Evolutionary conservation across 2,113 vertebrate species (phyloP).

Genomic region (Mobula birostris): DNA sequence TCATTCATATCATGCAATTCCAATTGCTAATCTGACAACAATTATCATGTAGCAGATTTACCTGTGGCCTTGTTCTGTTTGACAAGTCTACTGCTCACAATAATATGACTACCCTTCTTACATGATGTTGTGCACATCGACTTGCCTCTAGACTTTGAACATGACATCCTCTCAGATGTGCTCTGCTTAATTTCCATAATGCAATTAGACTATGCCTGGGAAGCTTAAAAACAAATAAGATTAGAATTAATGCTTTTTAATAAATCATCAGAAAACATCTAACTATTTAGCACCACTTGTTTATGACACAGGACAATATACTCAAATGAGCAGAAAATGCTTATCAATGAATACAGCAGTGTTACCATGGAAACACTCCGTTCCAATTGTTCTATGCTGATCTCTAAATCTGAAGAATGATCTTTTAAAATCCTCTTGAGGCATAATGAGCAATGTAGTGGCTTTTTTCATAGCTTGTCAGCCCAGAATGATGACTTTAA

Average conservation of each 20-base stretch:
- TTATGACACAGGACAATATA: neutral
- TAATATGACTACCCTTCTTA: neutral
- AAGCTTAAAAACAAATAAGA: constrained; percentile 22
- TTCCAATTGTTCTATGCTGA: constrained; percentile 3
- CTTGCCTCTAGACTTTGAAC: neutral
- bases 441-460: neutral
- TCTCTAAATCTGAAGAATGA: neutral
- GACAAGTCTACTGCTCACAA: constrained; percentile 23
- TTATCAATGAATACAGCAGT: neutral
- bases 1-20: neutral
- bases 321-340: neutral
- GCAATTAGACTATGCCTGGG: neutral
- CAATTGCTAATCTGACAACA: constrained; percentile 21
- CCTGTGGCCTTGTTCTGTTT: neutral
- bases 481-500: constrained; percentile 16
- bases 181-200: constrained; percentile 2
- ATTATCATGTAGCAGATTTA: constrained; percentile 26
- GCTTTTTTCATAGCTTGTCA: constrained; percentile 1
- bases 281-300: neutral
- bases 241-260: constrained; percentile 3
- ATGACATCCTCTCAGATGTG: neutral
- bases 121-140: neutral
- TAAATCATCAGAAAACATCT: neutral
- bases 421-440: constrained; percentile 26
- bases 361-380: constrained; percentile 11